A percentile compares a stretch with the other conserved stretches of the same genome.
Evolutionary conservation across 2,797 vertebrate species (phyloP).

Genomic region (Neosilurus hyrtlii): DNA sequence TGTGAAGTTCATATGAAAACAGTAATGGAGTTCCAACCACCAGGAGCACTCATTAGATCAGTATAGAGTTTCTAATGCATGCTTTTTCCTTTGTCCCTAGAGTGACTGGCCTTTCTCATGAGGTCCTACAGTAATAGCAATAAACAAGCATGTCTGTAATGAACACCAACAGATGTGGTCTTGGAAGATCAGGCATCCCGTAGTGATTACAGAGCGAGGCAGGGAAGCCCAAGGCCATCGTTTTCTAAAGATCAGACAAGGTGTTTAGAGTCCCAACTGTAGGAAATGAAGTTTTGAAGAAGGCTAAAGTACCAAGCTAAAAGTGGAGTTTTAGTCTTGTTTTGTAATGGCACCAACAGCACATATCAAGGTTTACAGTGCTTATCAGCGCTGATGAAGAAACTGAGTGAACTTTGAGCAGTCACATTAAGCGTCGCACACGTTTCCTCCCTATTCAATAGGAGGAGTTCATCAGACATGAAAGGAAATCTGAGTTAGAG

Average conservation of each 20-base stretch:
- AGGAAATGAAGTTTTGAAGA: slow-evolving; percentile 67
- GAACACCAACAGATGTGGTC: slow-evolving; percentile 75
- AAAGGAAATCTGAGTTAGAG: slow-evolving; percentile 43
- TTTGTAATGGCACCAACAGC: background rate
- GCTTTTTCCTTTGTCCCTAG: slow-evolving; percentile 46
- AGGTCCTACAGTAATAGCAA: slow-evolving; percentile 62
- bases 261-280: slow-evolving; percentile 62
- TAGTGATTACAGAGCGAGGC: slow-evolving; percentile 69
- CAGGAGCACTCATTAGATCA: slow-evolving; percentile 68
- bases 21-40: slow-evolving; percentile 61
- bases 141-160: slow-evolving; percentile 74
- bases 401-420: slow-evolving; percentile 1
- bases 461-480: slow-evolving; percentile 20
- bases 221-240: slow-evolving; percentile 57
- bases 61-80: slow-evolving; percentile 40
- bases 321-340: slow-evolving; percentile 33
- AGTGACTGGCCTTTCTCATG: slow-evolving; percentile 68
- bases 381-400: background rate
- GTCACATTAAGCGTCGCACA: background rate
- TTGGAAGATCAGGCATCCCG: slow-evolving; percentile 67
- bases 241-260: slow-evolving; percentile 70
- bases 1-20: slow-evolving; percentile 58
- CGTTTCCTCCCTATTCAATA: background rate
- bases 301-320: slow-evolving; percentile 18
- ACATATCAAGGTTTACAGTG: background rate